phyloP scores from a whole-genome alignment of 2,888 invertebrate genomes.

The Penaeus monodon region DNA sequence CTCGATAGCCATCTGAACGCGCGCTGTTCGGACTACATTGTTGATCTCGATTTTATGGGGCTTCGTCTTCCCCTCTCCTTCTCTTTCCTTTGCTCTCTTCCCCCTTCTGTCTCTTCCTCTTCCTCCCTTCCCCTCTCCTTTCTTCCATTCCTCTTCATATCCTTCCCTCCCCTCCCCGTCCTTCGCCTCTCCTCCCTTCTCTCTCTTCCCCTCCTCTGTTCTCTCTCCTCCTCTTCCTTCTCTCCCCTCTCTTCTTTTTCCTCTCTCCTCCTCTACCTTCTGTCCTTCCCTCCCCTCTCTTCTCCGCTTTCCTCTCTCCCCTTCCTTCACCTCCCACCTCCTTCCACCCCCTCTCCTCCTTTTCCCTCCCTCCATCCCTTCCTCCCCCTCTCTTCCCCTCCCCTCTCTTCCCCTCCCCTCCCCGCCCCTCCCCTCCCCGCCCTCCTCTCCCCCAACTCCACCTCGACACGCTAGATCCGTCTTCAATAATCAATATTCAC shows the following conservation, averaged over 20 bases:
- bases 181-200: not conserved
- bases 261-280: not conserved
- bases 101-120: not conserved
- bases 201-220: not conserved
- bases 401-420: not conserved
- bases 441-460: not conserved
- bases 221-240: not conserved
- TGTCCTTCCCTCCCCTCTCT: not conserved
- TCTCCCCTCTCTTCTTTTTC: not conserved
- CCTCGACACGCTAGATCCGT: too few relatives aligned
- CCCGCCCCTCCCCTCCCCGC: not conserved
- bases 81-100: not conserved
- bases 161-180: not conserved
- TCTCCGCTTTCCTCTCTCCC: not conserved
- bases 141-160: not conserved
- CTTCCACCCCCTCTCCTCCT: not conserved
- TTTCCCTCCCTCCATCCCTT: conserved; percentile 2
- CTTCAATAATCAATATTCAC: not conserved
- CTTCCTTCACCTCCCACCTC: not conserved
- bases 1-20: too few relatives aligned
- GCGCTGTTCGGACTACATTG: too few relatives aligned
- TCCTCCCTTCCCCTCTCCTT: not conserved
- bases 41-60: not conserved
- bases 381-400: not conserved
- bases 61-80: not conserved